Conservation (phyloP, 2,113 vertebrate genomes). For the Nothocercus nigrocapillus region DNA sequence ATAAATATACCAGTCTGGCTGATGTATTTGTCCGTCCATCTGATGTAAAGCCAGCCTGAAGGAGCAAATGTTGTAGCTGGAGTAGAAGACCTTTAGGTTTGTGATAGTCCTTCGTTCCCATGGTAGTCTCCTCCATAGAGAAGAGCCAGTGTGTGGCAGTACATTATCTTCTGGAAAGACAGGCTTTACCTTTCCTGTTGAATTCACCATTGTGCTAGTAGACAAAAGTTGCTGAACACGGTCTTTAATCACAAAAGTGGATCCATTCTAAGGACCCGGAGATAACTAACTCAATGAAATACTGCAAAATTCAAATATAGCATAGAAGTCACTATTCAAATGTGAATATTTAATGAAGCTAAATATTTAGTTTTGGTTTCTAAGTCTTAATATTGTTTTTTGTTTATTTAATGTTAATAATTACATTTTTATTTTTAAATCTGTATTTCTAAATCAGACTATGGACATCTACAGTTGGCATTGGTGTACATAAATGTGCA, state of each 20-base stretch:
- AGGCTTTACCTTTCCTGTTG: neutral
- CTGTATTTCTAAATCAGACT: neutral
- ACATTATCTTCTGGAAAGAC: neutral
- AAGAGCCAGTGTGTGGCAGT: neutral
- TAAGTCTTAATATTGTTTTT: neutral
- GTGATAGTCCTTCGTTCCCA: neutral
- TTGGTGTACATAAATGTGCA: neutral
- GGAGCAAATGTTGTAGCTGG: neutral
- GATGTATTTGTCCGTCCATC: neutral
- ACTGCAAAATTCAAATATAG: neutral
- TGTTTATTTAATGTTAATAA: neutral
- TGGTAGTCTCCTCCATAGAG: neutral
- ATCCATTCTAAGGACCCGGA: neutral
- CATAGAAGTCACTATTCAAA: neutral
- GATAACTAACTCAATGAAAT: neutral
- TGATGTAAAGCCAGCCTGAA: neutral
- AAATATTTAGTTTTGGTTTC: neutral
- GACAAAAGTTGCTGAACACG: neutral
- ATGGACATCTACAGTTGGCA: neutral
- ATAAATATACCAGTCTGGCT: neutral
- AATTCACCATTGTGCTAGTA: neutral
- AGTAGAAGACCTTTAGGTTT: neutral
- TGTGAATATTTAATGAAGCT: neutral
- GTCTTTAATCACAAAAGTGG: neutral
- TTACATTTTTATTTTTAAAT: neutral